Conservation (phyloP, 2,797 vertebrate genomes). For the Hoplostethus atlanticus region DNA sequence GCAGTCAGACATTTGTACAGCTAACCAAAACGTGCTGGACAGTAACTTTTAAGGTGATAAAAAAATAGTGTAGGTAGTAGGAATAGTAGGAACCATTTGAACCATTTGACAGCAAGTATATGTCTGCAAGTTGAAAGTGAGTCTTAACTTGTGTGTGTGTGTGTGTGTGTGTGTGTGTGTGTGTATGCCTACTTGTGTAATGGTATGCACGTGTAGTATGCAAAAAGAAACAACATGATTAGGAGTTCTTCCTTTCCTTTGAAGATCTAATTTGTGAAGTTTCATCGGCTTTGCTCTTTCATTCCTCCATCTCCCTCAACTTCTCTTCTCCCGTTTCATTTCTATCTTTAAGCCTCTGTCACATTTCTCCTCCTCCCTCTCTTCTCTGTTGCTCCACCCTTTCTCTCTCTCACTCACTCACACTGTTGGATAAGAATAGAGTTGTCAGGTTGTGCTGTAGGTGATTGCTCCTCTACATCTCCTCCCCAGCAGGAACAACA, state of each 20-base stretch:
- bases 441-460: background rate
- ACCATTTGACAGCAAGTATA: background rate
- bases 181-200: background rate
- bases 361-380: conserved; percentile 8
- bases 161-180: background rate
- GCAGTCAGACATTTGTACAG: background rate
- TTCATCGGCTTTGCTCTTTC: background rate
- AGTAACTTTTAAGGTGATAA: conserved; percentile 24
- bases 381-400: background rate
- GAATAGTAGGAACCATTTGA: background rate
- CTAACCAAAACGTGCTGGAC: conserved; percentile 29
- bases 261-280: conserved; percentile 17
- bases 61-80: background rate
- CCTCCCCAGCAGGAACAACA: conserved; percentile 24
- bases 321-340: conserved; percentile 16
- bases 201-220: conserved; percentile 6
- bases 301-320: conserved; percentile 4
- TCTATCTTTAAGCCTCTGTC: conserved; percentile 25
- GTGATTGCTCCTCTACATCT: conserved; percentile 44
- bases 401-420: conserved; percentile 8
- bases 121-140: conserved; percentile 7
- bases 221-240: conserved; percentile 25
- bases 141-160: background rate
- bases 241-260: conserved; percentile 15
- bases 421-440: background rate